phyloP scores from a whole-genome alignment of 2,797 vertebrate species.

The Ceryle rudis region DNA sequence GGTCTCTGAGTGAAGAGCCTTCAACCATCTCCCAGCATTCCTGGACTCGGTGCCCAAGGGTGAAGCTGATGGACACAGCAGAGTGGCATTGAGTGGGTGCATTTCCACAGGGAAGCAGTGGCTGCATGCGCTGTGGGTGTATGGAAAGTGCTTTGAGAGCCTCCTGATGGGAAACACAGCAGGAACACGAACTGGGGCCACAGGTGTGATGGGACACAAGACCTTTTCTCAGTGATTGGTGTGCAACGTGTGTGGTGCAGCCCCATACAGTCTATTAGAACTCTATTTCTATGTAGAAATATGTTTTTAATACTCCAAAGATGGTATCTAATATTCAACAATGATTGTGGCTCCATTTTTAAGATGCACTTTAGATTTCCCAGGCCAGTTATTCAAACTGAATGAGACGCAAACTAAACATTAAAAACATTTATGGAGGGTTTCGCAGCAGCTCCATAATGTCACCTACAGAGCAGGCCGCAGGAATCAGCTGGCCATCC shows the following conservation, averaged over 20 bases:
- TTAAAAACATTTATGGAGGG: constrained; percentile 51
- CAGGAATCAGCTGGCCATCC: background rate
- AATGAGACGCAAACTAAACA: constrained; percentile 63
- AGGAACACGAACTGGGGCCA: background rate
- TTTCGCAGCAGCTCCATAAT: constrained; percentile 7
- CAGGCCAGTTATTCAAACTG: constrained; percentile 33
- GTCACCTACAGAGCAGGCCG: background rate
- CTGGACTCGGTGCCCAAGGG: accelerated
- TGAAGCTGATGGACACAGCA: accelerated
- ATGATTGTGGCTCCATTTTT: constrained; percentile 40
- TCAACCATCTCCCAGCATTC: accelerated
- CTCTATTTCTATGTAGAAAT: constrained; percentile 46
- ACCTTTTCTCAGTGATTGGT: background rate
- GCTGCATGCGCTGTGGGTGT: accelerated
- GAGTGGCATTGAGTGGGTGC: accelerated
- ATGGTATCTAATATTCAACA: constrained; percentile 54
- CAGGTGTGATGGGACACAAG: background rate
- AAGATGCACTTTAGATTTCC: constrained; percentile 70
- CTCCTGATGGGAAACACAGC: background rate
- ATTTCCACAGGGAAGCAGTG: background rate
- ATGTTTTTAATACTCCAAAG: constrained; percentile 59
- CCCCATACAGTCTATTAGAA: background rate
- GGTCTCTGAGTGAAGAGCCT: background rate
- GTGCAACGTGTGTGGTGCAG: background rate
- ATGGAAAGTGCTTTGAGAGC: background rate